Conservation (phyloP, 2,113 vertebrate genomes). For the Cyprinus carpio region DNA sequence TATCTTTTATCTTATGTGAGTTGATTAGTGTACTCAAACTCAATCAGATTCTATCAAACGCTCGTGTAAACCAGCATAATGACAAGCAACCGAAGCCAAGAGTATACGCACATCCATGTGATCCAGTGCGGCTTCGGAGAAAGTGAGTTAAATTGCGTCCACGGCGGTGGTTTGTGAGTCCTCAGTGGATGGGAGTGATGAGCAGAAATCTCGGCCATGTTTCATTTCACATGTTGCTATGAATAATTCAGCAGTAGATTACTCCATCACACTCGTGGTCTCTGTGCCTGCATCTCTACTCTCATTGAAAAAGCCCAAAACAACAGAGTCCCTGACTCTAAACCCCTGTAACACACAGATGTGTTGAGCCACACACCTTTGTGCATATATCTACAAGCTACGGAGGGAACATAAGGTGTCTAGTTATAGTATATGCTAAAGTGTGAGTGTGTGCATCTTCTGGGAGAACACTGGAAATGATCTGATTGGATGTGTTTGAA, state of each 20-base stretch:
- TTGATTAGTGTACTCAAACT: background rate
- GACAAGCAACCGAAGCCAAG: background rate
- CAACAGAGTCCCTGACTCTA: conserved; percentile 37
- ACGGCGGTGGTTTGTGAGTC: conserved; percentile 32
- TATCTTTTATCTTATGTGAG: background rate
- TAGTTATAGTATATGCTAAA: background rate
- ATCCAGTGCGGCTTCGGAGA: conserved; percentile 30
- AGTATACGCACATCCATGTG: conserved; percentile 18
- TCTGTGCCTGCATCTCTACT: conserved; percentile 46
- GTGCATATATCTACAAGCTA: background rate
- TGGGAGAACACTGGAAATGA: background rate
- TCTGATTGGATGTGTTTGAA: background rate
- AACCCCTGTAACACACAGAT: conserved; percentile 12
- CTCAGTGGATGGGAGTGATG: conserved; percentile 41
- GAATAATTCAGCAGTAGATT: conserved; percentile 56
- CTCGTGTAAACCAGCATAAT: background rate
- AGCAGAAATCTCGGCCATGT: conserved; percentile 55
- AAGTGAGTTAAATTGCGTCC: conserved; percentile 42
- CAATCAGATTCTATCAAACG: background rate
- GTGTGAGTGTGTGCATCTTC: background rate
- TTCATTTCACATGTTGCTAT: conserved; percentile 59
- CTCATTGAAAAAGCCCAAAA: conserved; percentile 51
- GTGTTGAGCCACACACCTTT: background rate
- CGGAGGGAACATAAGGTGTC: background rate
- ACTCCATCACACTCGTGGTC: conserved; percentile 52